phyloP scores from a whole-genome alignment of 2,797 vertebrate species.

The Spatula clypeata region DNA sequence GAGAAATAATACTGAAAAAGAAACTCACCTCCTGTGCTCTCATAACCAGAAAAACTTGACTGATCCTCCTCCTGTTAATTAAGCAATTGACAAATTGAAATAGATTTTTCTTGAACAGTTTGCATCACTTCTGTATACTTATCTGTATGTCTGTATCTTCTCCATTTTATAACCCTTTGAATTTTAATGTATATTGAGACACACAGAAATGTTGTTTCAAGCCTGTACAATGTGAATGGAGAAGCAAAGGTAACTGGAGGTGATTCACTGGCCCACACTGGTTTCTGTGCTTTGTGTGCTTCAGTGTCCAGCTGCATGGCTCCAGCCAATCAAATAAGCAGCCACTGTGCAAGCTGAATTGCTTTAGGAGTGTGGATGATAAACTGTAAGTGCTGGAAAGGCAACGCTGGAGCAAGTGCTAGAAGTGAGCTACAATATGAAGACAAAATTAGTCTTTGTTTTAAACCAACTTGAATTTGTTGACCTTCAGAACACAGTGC shows the following conservation, averaged over 20 bases:
- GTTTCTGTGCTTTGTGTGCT: background rate
- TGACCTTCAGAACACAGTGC: background rate
- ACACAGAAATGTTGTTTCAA: background rate
- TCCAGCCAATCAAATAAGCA: background rate
- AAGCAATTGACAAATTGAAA: constrained; percentile 53
- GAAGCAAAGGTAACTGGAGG: background rate
- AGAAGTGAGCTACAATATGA: background rate
- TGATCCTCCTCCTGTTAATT: constrained; percentile 87
- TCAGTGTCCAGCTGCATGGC: background rate
- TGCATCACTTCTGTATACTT: background rate
- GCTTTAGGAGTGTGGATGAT: background rate
- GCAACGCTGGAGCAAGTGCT: background rate
- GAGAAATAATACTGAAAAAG: constrained; percentile 44
- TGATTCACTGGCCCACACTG: background rate
- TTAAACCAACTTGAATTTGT: background rate
- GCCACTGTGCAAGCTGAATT: background rate
- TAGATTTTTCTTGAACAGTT: background rate
- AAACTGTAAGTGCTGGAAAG: background rate
- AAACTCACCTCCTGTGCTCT: constrained; percentile 88
- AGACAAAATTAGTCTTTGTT: background rate
- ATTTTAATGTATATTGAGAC: background rate
- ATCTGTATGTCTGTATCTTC: background rate
- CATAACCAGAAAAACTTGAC: constrained; percentile 83
- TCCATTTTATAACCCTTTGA: background rate
- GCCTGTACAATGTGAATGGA: background rate